Evolutionary conservation across 2,888 invertebrate genomes (phyloP).

Genomic region (Acrobasis suavella): DNA sequence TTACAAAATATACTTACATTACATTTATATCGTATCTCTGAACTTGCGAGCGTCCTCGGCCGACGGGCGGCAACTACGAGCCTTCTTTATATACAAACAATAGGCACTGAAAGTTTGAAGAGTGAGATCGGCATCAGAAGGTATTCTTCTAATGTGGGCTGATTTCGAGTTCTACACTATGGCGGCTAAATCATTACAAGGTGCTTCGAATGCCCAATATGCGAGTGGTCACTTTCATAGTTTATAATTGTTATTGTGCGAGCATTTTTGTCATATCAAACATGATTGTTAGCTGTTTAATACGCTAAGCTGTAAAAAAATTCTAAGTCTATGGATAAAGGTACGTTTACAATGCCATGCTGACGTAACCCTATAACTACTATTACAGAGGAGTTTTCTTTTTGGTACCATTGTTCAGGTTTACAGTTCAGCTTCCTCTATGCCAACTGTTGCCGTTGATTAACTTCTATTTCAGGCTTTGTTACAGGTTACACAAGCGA

Average conservation of each 20-base stretch:
- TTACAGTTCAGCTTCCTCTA: neutral
- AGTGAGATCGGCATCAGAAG: constrained; percentile 46
- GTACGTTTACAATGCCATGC: neutral
- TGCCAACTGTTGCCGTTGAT: constrained; percentile 4
- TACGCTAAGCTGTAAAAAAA: neutral
- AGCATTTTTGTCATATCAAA: too few species aligned
- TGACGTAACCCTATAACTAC: neutral
- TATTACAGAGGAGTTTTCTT: constrained; percentile 33
- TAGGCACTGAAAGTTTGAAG: constrained; percentile 70
- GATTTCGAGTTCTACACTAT: constrained; percentile 46
- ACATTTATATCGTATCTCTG: constrained; percentile 75
- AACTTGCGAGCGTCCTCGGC: constrained; percentile 52
- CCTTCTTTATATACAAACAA: constrained; percentile 64
- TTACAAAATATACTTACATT: constrained; percentile 66
- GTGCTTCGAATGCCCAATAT: constrained; percentile 62
- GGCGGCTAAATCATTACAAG: constrained; percentile 60
- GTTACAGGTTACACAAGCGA: constrained; percentile 3
- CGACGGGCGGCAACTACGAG: constrained; percentile 41
- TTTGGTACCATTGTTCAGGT: neutral
- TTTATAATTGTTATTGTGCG: too few species aligned
- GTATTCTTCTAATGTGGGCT: constrained; percentile 38
- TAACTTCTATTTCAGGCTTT: neutral
- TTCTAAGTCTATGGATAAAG: neutral
- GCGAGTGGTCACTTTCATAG: constrained; percentile 42
- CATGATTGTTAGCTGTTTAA: neutral